Evolutionary conservation across 2,113 vertebrate species (phyloP), one percentile per base, ranked within the genome.

Genomic region (Megalops atlanticus): DNA sequence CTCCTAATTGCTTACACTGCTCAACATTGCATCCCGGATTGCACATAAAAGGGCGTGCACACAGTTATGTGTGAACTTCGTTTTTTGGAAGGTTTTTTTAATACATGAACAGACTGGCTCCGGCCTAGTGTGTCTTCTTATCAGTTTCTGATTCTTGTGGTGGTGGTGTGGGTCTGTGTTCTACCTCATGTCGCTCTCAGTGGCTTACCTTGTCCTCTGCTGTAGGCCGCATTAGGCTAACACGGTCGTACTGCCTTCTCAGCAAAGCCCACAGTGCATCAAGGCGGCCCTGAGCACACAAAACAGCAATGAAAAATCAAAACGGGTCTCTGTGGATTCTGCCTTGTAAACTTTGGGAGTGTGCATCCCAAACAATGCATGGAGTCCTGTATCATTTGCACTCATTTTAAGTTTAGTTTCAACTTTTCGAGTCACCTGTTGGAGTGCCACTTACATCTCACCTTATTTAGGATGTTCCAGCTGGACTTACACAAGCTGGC

Each of bases 201-300:
- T n/a, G 11, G 43, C 94, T 81, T 91, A 99, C 97, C 96, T 98
- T 91, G 47, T 99, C 97, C 85, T 92, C 95, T 85, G 95, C 87
- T 71, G 96, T 96, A 1, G 98, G 98, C 52, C 97, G 90, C 98
- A 99, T 98, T 87, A 99, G 82, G n/a, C 97, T 99, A 18, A 99
- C 98, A 38, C 97, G 86, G 89, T 98, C 94, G 0, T 98, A 99
- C 88, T 98, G 97, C 1, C 94, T 88, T 43, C 94, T 73, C 74
- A 99, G 52, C 86, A 99, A 85, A 14, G 98, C 97, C 97, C 97
- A 97, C 83, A 99, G 82, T 0, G 97, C 97, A 0, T 99, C 97
- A 0, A 99, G 93, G 31, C 96, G 97, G 79, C 97, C 96, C 97
- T 98, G 89, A 0, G 3, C 10, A 39, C 18, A 78, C 8, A n/a